Base-by-base conservation (phyloP, 2,797 vertebrate species). In the Distichodus sexfasciatus region DNA sequence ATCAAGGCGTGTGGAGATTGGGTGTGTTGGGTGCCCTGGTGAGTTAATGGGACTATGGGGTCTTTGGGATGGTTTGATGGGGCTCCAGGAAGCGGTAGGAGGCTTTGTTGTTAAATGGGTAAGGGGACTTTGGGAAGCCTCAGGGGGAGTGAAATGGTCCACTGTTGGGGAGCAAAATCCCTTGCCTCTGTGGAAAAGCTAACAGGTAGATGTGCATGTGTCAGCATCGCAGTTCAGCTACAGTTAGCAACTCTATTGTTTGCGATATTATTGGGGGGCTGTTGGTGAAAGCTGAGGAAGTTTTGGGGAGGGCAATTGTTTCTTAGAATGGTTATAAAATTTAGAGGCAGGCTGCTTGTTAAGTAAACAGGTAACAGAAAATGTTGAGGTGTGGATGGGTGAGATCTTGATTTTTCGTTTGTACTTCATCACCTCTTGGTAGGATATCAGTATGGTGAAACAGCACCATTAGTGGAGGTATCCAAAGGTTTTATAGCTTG, bases 11-110 rank as follows among this genome's bases (percentile, higher is more conserved):
- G 62, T 58, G 43, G 62, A 54, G 62, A 46, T 28, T 36, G 46
- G 70, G 66, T 35, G 2, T 75, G 65, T 26, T 75, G 66, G 71
- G 64, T 66, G 12, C 8, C 80, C 80, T 47, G 69, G 76, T 72
- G 80, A 1, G 80, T 82, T 82, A 78, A 81, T 71, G 17, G 62
- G 43, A 21, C 48, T 69, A 59, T 21, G 38, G 69, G 79, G 79
- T 75, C 75, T 67, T 35, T 43, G 28, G 59, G 50, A 4, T 62
- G 50, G 61, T 76, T 72, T 83, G 74, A 81, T 74, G 72, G 71
- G 71, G 58, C 76, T 79, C 76, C 79, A 80, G 72, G 26, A 69
- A 55, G 41, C 81, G 66, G 65, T 71, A 48, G 65, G 78, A 36
- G 36, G 58, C 41, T 57, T 76, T 24, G 47, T 40, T 71, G 64